phyloP scores from a whole-genome alignment of 2,113 vertebrate species.

The Gasterosteus aculeatus region DNA sequence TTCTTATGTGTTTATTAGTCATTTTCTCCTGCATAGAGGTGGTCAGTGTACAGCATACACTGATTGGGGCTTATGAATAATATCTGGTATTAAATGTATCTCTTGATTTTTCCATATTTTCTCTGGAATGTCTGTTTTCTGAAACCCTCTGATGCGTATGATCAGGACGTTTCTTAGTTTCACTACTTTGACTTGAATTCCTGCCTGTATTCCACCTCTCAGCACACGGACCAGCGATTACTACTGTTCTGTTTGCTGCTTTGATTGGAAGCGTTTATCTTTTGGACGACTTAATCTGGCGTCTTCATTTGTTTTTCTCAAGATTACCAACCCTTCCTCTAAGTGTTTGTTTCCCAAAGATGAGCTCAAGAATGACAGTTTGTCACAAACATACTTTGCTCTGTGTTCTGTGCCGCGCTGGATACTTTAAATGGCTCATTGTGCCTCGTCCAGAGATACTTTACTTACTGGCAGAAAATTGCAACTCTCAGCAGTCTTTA shows the following conservation, averaged over 20 bases:
- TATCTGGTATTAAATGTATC: background rate
- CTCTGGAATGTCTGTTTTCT: background rate
- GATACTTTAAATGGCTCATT: background rate
- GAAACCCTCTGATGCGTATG: background rate
- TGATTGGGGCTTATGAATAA: background rate
- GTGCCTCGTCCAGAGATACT: slow-evolving; percentile 16
- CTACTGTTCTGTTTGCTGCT: too few species aligned
- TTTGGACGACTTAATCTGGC: background rate
- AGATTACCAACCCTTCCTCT: background rate
- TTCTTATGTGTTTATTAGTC: background rate
- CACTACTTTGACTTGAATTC: background rate
- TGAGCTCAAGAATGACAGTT: background rate
- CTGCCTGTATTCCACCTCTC: too few species aligned
- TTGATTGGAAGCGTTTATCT: too few species aligned
- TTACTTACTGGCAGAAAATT: slow-evolving; percentile 9
- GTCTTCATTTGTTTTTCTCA: background rate
- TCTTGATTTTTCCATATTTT: background rate
- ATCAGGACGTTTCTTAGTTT: background rate
- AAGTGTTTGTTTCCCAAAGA: background rate
- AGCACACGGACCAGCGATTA: too few species aligned
- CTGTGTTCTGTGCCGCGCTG: background rate
- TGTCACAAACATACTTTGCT: background rate
- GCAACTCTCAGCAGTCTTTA: slow-evolving; percentile 8
- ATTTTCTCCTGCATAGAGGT: background rate
- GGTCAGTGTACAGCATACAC: background rate